phyloP scores from a whole-genome alignment of 2,888 invertebrate genomes.

The Neuroscelio doddi region DNA sequence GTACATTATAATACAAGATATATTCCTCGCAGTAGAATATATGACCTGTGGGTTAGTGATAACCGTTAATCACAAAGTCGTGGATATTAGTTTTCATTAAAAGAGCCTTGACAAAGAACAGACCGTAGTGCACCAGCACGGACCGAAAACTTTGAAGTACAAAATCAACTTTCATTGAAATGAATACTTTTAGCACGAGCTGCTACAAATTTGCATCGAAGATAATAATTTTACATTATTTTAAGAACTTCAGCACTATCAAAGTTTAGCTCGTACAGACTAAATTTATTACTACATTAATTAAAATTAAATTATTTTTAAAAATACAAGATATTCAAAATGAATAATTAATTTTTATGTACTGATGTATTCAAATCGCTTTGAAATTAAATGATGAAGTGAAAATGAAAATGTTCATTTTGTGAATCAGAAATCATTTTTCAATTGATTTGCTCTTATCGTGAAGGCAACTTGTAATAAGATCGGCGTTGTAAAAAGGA shows the following conservation, averaged over 20 bases:
- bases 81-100: constrained; percentile 50
- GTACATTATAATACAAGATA: constrained; percentile 16
- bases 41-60: constrained; percentile 30
- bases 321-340: too few relatives aligned
- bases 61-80: constrained; percentile 48
- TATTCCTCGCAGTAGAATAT: constrained; percentile 24
- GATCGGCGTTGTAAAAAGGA: constrained; percentile 28
- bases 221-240: constrained; percentile 20
- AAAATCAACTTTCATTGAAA: constrained; percentile 41
- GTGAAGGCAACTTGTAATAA: constrained; percentile 14
- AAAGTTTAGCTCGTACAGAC: constrained; percentile 11
- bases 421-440: constrained; percentile 33
- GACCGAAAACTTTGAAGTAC: constrained; percentile 37
- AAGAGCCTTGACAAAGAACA: constrained; percentile 44
- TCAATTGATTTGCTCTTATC: constrained; percentile 30
- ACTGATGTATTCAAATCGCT: too few relatives aligned
- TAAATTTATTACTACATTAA: too few relatives aligned
- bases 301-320: too few relatives aligned
- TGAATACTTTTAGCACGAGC: constrained; percentile 14
- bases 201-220: constrained; percentile 27
- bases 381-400: too few relatives aligned
- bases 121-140: constrained; percentile 34
- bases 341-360: too few relatives aligned
- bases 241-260: constrained; percentile 10
- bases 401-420: too few relatives aligned